Conservation (phyloP, 92 coral and sea anemone genomes). For the Epizoanthus ramosus region DNA sequence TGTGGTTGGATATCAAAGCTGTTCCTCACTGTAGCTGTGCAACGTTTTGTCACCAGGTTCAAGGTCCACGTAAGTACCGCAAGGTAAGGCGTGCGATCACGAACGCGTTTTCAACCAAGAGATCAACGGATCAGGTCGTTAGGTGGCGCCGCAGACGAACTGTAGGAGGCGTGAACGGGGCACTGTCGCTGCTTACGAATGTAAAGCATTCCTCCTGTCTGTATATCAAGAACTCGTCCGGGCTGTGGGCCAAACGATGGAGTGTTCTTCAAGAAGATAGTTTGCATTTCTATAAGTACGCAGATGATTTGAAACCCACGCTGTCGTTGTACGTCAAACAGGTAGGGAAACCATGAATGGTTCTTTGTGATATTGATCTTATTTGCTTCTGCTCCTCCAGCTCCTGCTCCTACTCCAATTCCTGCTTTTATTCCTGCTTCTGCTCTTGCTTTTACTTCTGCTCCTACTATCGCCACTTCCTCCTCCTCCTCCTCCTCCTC, state of each 20-base stretch:
- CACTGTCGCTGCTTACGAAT: slow-evolving; percentile 64
- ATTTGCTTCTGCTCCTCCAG: background rate
- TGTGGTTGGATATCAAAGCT: too few relatives aligned
- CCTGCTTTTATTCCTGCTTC: background rate
- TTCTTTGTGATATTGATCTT: background rate
- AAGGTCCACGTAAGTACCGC: slow-evolving; percentile 25
- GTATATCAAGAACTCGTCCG: slow-evolving; percentile 71
- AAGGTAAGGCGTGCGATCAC: slow-evolving; percentile 78
- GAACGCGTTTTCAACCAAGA: slow-evolving; percentile 60
- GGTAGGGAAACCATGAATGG: background rate
- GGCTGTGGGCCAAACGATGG: slow-evolving; percentile 90
- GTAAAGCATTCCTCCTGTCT: slow-evolving; percentile 81
- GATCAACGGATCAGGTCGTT: slow-evolving; percentile 39
- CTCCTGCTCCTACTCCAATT: too few relatives aligned
- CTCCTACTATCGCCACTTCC: background rate
- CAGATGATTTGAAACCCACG: slow-evolving; percentile 67
- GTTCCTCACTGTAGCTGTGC: background rate
- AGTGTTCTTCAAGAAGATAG: slow-evolving; percentile 78
- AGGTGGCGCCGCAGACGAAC: slow-evolving; percentile 73
- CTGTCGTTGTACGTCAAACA: slow-evolving; percentile 39
- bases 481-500: too few relatives aligned
- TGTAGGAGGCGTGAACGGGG: slow-evolving; percentile 64
- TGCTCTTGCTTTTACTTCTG: too few relatives aligned
- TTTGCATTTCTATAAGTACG: slow-evolving; percentile 67
- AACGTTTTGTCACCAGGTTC: background rate